Conservation (phyloP, 2,113 vertebrate species). For the Pagrus major region DNA sequence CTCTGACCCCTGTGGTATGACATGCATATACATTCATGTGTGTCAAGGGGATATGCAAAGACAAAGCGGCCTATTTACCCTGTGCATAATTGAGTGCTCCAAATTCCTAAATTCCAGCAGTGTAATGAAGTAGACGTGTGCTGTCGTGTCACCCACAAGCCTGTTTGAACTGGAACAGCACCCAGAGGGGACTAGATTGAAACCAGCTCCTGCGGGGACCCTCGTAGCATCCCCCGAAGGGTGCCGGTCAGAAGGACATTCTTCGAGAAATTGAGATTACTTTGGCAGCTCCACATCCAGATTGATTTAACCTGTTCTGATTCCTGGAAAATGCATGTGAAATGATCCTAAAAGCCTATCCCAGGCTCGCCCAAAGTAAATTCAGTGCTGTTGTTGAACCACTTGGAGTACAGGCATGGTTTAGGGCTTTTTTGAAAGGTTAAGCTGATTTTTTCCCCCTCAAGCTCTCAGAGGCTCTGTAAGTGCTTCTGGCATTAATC, state of each 20-base stretch:
- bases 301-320: not conserved
- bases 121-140: slow-evolving; percentile 31
- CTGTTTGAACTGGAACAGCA: slow-evolving; percentile 73
- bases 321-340: no score
- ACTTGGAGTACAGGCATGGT: no score
- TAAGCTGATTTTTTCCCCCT: no score
- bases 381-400: no score
- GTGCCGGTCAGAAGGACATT: slow-evolving; percentile 22
- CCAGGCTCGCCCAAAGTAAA: no score
- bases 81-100: slow-evolving; percentile 60
- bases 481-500: no score
- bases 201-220: slow-evolving; percentile 50
- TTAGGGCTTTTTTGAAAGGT: no score
- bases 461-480: no score
- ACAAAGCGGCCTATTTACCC: slow-evolving; percentile 54
- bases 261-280: not conserved
- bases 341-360: no score
- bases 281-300: not conserved
- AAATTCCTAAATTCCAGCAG: slow-evolving; percentile 55
- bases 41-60: slow-evolving; percentile 59
- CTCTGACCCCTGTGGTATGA: not conserved
- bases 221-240: slow-evolving; percentile 26
- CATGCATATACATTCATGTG: not conserved
- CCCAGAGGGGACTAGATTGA: slow-evolving; percentile 67
- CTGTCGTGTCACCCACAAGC: not conserved